phyloP scores from a whole-genome alignment of 2,888 invertebrate species.

The Phortica magna region DNA sequence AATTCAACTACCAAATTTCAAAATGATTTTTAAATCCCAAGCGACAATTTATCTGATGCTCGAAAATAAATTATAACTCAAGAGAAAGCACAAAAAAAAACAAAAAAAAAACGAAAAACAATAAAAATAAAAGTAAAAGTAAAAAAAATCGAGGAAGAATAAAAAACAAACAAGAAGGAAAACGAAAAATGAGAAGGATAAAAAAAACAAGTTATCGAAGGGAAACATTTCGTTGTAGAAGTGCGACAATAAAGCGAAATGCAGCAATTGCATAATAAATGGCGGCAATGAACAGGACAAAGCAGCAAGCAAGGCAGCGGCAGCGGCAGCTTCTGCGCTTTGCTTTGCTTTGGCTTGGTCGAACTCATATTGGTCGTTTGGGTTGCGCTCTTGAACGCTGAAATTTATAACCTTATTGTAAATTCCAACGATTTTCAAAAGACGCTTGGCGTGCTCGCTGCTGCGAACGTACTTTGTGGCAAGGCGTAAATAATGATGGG shows the following conservation, averaged over 20 bases:
- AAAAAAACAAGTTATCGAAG: slow-evolving; percentile 29
- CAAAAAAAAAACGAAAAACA: background rate
- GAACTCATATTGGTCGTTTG: background rate
- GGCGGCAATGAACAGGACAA: slow-evolving; percentile 25
- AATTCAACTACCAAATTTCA: slow-evolving; percentile 40
- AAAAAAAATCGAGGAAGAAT: slow-evolving; percentile 25
- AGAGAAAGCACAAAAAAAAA: slow-evolving; percentile 15
- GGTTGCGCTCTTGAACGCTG: background rate
- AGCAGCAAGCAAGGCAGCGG: background rate
- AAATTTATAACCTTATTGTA: slow-evolving; percentile 66
- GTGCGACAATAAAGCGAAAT: slow-evolving; percentile 20
- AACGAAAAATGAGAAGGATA: background rate
- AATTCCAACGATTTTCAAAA: slow-evolving; percentile 52
- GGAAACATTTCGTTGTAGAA: no score
- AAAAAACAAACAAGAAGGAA: slow-evolving; percentile 46
- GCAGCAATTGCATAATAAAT: slow-evolving; percentile 66
- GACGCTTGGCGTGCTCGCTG: no score
- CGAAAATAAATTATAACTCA: slow-evolving; percentile 52
- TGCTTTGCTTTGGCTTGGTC: background rate
- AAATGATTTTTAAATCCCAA: slow-evolving; percentile 58
- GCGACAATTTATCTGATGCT: slow-evolving; percentile 60
- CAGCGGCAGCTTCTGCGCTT: background rate
- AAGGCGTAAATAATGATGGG: no score
- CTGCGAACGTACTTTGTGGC: no score
- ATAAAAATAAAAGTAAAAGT: background rate